These are phyloP conservation scores for Oreochromis grahami DNA, from an alignment of 2,797 vertebrate species.

Conservation along the genomic window DNA sequence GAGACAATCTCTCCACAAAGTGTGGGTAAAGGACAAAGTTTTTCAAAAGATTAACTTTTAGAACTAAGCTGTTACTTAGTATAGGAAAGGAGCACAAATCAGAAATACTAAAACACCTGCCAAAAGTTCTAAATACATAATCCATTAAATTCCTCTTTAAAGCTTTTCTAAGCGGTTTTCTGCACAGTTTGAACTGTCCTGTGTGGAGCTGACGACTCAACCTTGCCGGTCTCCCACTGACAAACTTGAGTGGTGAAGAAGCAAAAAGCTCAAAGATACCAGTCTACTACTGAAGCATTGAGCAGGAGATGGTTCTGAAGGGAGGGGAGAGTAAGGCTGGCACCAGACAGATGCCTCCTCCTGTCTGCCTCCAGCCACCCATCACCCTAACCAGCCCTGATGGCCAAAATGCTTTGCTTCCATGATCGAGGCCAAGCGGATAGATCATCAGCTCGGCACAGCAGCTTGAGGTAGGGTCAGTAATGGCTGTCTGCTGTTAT, in stretches of 20 bases:
- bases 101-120: conserved; percentile 2
- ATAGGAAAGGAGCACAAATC: neutral
- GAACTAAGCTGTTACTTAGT: neutral
- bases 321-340: neutral
- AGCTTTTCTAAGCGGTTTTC: neutral
- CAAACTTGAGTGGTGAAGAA: conserved; percentile 33
- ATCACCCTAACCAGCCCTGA: conserved; percentile 56
- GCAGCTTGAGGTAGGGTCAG: conserved; percentile 47
- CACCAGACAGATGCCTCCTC: conserved; percentile 54
- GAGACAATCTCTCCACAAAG: neutral
- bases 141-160: neutral
- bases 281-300: conserved; percentile 12
- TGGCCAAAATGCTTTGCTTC: conserved; percentile 39
- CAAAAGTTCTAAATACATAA: neutral
- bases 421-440: conserved; percentile 5
- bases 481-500: conserved; percentile 73
- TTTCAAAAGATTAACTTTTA: neutral
- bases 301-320: neutral
- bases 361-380: conserved; percentile 12
- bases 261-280: conserved; percentile 43
- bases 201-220: conserved; percentile 9
- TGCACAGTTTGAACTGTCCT: neutral
- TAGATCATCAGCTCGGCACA: conserved; percentile 25
- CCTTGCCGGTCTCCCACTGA: conserved; percentile 31
- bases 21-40: neutral